Evolutionary conservation across 1,140 invertebrate genomes (phyloP), one percentile per base, ranked within the genome.

Genomic region (Mactra quadrangularis): DNA sequence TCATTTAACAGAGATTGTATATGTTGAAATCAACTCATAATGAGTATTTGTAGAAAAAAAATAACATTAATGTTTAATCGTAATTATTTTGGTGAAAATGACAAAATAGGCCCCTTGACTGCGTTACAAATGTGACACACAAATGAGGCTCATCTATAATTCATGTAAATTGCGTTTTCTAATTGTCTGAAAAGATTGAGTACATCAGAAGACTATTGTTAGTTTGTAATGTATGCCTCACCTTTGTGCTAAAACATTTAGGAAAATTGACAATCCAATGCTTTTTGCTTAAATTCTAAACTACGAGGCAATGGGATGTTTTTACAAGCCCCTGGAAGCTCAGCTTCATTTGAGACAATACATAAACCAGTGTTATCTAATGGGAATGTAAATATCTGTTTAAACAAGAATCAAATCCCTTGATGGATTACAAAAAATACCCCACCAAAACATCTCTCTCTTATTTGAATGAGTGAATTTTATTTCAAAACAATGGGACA

Each of bases 61-160:
- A n/a, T n/a, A 41, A 25, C 64, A 68, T 68, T 68, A 68, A 68
- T 68, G 64, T 68, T 68, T 68, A 68, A 68, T 68, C 45, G 64
- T 68, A 47, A 68, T 68, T 68, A 41, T 68, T 68, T 25, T 6
- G 7, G 13, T 15, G 64, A 68, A 68, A 68, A 68, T 68, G 64
- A 68, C 64, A 31, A 68, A 68, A 68, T 68, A 31, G 45, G 64
- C 45, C 64, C 64, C 64, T 50, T 41, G 64, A 50, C 64, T 68
- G 29, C 47, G 64, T 25, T 25, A 29, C 45, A 47, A 68, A 68
- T 68, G 64, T 68, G 64, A 68, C 64, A 68, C 64, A 47, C 45
- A 68, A 68, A 68, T 68, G 64, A 68, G 64, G 11, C 38, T 50
- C 41, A 68, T 68, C 41, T 31, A 68, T 68, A 47, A 68, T 68